Base-by-base conservation (phyloP, 2,113 vertebrate genomes). In the Paedocypris sp. region DNA sequence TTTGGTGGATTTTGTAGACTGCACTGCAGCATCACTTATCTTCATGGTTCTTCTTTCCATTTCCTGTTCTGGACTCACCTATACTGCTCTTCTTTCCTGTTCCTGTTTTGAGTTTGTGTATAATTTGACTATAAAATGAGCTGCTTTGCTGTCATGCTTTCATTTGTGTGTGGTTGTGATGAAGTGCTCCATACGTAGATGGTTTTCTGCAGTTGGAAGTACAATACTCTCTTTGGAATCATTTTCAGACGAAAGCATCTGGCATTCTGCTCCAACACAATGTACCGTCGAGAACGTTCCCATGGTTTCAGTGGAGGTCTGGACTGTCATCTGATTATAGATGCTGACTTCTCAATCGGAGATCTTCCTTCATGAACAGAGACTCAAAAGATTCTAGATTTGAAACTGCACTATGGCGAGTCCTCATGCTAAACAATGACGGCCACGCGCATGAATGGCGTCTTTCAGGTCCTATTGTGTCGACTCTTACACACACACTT, bases 41-140 rank as follows among this genome's bases (percentile, higher is more conserved):
- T n/a, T n/a, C 19, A 28, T 10, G 2, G 23, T 9, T 15, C 10
- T 23, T 19, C 22, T 41, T 43, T 16, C 31, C 28, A n/a, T n/a
- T n/a, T 51, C 18, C 9, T 13, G 11, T 36, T 28, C 3, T 19
- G 9, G 54, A 29, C 46, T 60, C 13, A 13, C n/a, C n/a, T n/a
- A n/a, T n/a, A n/a, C n/a, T n/a, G n/a, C 5, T 41, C 22, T 5
- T 13, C 47, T 11, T 20, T 26, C 29, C 22, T 18, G 29, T 8
- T 33, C 18, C 28, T 39, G 2, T 11, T 39, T 15, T 25, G 3
- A 26, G 47, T 51, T 50, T 51, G 33, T 41, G 43, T 12, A 23
- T 6, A n/a, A 62, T 68, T 62, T 68, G 51, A 58, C 59, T 68
- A 32, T 28, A 28, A 68, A 68, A 68, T 68, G 26, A 62, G 51